Base-by-base conservation (phyloP, 1,140 invertebrate species). In the Potamilus streckersoni region DNA sequence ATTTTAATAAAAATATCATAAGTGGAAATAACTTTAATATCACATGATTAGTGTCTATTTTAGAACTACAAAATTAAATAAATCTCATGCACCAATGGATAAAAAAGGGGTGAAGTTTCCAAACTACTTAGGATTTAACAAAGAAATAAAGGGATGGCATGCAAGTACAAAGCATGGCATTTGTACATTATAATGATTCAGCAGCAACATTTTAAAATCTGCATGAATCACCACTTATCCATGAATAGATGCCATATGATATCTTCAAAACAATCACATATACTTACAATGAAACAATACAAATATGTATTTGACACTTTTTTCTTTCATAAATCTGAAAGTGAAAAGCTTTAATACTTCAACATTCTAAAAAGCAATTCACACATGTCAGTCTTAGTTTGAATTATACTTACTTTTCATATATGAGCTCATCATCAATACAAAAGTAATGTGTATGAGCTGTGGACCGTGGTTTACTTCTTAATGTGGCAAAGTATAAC, bases 381-480 rank as follows among this genome's bases (percentile, higher is more conserved):
- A 56, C 3, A 27, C 8, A 49, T 49, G 5, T 49, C 38, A 49
- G 38, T 49, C 11, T 49, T 49, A 49, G 4, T 49, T 11, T 49
- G 38, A 49, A 11, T 49, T 8, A 38, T 64, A 85, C 86, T 87
- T 88, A 91, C 89, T 96, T 97, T 91, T 98, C 96, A 92, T 99
- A 99, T 15, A 97, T 92, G 57, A 98, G 92, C 85, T 98, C 95
- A 89, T 96, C 94, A 90, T 99, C 97, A 57, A 98, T 94, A 85
- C 93, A 94, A 86, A 99, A 98, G 89, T 97, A 99, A 89, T 98
- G 95, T 69, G 94, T 96, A 85, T 95, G 85, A 66, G 92, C 86
- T 58, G 95, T 97, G 56, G 95, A 95, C 89, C 94, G 94, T 73
- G 95, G 95, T 85, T 95, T 93, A 57, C 93, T 93, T 83, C 94